These are phyloP conservation scores for Piezodorus guildinii DNA, from an alignment of 1,140 invertebrate genomes.

Conservation along the genomic window DNA sequence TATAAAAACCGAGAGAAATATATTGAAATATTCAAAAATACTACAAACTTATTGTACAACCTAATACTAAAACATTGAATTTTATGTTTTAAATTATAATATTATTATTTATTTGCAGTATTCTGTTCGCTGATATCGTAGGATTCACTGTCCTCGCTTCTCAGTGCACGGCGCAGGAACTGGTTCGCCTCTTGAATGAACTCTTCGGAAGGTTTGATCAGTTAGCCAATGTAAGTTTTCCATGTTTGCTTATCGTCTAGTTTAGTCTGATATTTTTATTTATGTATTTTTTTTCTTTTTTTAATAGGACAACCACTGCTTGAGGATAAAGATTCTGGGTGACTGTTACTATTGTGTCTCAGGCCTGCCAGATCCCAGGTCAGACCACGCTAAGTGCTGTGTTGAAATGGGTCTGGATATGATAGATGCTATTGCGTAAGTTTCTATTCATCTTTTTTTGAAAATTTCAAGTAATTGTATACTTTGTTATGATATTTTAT, in stretches of 20 bases:
- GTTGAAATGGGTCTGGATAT: conserved; percentile 84
- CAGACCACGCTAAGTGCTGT: conserved; percentile 72
- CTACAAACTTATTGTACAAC: no score
- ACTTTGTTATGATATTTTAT: no score
- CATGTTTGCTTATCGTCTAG: no score
- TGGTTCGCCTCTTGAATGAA: conserved; percentile 78
- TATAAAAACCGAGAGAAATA: no score
- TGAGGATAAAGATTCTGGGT: conserved; percentile 80
- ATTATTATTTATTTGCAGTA: conserved; percentile 43
- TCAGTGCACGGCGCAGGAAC: conserved; percentile 62
- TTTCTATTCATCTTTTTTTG: conserved; percentile 21
- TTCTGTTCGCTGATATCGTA: conserved; percentile 90
- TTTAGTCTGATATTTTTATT: no score
- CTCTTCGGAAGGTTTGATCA: conserved; percentile 90
- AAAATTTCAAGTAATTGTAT: no score
- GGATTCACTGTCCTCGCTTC: conserved; percentile 89
- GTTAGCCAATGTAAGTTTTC: conserved; percentile 62
- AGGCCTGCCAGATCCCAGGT: conserved; percentile 65
- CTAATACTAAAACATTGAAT: no score
- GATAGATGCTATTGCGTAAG: conserved; percentile 81
- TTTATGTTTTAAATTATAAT: no score
- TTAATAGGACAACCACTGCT: conserved; percentile 71
- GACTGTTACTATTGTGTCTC: conserved; percentile 86
- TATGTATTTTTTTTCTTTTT: conserved; percentile 27
- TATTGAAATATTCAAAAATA: no score